Conservation (phyloP, 2,113 vertebrate species). For the Boleophthalmus pectinirostris region DNA sequence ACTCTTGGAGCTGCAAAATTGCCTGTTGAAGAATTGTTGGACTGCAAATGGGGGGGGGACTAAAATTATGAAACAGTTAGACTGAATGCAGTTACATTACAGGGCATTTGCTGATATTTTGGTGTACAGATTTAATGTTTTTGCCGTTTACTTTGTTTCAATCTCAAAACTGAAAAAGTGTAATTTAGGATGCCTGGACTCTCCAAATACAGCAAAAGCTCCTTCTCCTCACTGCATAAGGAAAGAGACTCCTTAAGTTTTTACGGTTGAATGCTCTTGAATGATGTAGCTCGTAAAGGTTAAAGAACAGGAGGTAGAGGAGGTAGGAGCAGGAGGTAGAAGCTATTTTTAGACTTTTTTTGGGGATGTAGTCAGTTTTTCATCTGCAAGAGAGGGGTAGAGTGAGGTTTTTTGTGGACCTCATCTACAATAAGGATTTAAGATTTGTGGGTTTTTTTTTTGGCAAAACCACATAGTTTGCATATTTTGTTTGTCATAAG, state of each 20-base stretch:
- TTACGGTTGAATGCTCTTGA: not conserved
- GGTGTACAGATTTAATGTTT: slow-evolving; percentile 13
- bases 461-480: not conserved
- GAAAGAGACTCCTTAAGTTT: no score
- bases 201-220: not conserved
- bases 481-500: not conserved
- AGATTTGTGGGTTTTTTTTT: not conserved
- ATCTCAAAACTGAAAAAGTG: not conserved
- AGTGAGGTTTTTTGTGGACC: not conserved
- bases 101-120: slow-evolving; percentile 20
- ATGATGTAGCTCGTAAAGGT: no score
- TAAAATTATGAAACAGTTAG: slow-evolving; percentile 4
- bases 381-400: not conserved
- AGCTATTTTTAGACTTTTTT: not conserved
- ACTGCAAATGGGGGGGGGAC: slow-evolving; percentile 35
- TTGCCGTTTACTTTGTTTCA: not conserved
- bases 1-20: slow-evolving; percentile 22
- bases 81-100: slow-evolving; percentile 13
- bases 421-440: not conserved
- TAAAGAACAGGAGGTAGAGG: no score
- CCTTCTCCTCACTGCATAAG: no score
- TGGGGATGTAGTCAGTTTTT: not conserved
- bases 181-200: not conserved
- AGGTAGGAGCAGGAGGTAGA: no score
- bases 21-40: slow-evolving; percentile 16